phyloP scores from a whole-genome alignment of 2,113 vertebrate genomes.

The Percina caprodes region DNA sequence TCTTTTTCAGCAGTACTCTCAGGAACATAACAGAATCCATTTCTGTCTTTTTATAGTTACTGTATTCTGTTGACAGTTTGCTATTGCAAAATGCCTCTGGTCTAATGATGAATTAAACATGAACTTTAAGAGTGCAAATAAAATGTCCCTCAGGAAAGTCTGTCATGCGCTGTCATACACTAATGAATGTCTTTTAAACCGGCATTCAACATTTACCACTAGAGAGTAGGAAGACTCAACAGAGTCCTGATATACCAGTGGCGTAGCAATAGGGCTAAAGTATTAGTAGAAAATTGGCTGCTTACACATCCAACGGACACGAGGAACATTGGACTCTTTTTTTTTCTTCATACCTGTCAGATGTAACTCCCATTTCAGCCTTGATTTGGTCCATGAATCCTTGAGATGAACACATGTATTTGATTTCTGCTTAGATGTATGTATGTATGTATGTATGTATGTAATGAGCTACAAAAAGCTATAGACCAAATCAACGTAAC shows the following conservation, averaged over 20 bases:
- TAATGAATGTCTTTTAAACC: constrained; percentile 70
- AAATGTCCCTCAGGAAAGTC: constrained; percentile 56
- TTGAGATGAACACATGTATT: constrained; percentile 11
- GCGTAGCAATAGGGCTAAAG: constrained; percentile 47
- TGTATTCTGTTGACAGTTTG: constrained; percentile 41
- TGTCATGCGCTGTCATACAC: constrained; percentile 53
- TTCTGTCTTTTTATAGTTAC: constrained; percentile 25
- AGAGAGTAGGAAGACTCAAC: constrained; percentile 46
- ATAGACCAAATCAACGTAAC: background rate
- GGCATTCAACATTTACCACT: constrained; percentile 62
- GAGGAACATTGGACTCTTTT: constrained; percentile 13
- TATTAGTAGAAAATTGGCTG: constrained; percentile 51
- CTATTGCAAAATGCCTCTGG: constrained; percentile 43
- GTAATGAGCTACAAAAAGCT: background rate
- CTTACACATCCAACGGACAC: constrained; percentile 51
- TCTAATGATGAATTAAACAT: constrained; percentile 72
- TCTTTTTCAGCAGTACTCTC: constrained; percentile 11
- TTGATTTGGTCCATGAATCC: constrained; percentile 8
- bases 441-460: no score
- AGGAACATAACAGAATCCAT: constrained; percentile 22
- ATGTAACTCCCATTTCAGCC: constrained; percentile 33
- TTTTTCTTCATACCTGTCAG: constrained; percentile 48
- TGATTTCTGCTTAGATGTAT: background rate
- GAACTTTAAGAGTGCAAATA: constrained; percentile 61
- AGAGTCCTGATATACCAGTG: constrained; percentile 40